Base-by-base conservation (phyloP, 2,888 invertebrate species). In the Diaprepes abbreviatus region DNA sequence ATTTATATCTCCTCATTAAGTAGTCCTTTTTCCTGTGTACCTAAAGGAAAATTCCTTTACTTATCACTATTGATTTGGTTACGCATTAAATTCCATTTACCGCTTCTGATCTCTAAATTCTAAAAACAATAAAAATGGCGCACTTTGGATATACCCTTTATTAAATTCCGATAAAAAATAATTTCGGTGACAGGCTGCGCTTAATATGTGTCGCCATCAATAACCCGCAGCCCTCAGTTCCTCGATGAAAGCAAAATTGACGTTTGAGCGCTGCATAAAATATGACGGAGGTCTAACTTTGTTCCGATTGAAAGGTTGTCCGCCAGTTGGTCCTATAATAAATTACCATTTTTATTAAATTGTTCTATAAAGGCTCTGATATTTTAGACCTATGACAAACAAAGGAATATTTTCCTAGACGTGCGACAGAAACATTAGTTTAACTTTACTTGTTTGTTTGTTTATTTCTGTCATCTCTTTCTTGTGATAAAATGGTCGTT, bases 131-230 rank as follows among this genome's bases (percentile, higher is more conserved):
- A 50, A 50, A 43, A 48, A 43, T 28, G 31, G 48, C 14, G 48
- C 28, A 28, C 28, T 50, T 16, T 1, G 14, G 48, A 7, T 50
- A 50, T 28, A 76, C 2, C 57, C 24, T 79, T 80, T 80, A 81
- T 80, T 81, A 81, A 80, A 81, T 77, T 79, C 75, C 78, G 77
- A 78, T 79, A 79, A 81, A 81, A 79, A 81, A 79, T 79, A 81
- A 81, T 80, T 80, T 77, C 76, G 77, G 75, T 78, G 80, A 80
- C 80, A 78, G 78, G 79, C 75, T 74, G 73, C 78, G 81, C 79
- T 82, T 81, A 81, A 81, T 81, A 82, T 80, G 80, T 81, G 82
- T 81, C 81, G 79, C 80, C 81, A 82, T 82, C 81, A 82, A 82
- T 82, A 82, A 82, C 81, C 81, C 77, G 74, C 74, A 76, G 77